These are phyloP conservation scores for Microchirus variegatus DNA, from an alignment of 2,797 vertebrate species.

Conservation along the genomic window DNA sequence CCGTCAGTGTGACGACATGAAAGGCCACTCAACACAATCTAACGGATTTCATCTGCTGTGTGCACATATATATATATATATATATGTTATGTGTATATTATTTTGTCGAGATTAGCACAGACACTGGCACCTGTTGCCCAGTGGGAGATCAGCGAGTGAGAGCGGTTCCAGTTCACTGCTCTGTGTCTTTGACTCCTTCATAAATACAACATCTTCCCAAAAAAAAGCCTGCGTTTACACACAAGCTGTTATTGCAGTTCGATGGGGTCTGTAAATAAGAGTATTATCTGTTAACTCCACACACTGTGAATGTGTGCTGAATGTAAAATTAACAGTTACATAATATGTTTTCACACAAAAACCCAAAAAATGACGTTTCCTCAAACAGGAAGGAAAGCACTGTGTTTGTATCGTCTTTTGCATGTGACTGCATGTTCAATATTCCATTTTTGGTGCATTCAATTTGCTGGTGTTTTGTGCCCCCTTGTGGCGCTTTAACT, in stretches of 20 bases:
- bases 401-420: conserved; percentile 35
- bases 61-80: too few relatives aligned
- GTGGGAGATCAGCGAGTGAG: conserved; percentile 63
- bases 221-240: neutral
- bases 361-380: conserved; percentile 13
- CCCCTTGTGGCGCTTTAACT: conserved; percentile 58
- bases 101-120: conserved; percentile 61
- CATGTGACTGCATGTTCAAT: conserved; percentile 48
- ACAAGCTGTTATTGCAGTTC: neutral
- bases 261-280: neutral
- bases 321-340: too few relatives aligned
- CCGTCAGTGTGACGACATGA: too few relatives aligned
- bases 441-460: conserved; percentile 9
- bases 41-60: too few relatives aligned
- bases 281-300: too few relatives aligned
- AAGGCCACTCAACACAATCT: too few relatives aligned
- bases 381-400: conserved; percentile 18
- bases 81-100: too few relatives aligned
- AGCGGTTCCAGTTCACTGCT: conserved; percentile 40
- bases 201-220: conserved; percentile 28
- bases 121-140: conserved; percentile 77
- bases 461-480: conserved; percentile 48
- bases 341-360: neutral
- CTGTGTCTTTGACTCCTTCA: conserved; percentile 31
- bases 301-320: neutral